Conservation (phyloP, 2,797 vertebrate species). For the Micrastur ruficollis region DNA sequence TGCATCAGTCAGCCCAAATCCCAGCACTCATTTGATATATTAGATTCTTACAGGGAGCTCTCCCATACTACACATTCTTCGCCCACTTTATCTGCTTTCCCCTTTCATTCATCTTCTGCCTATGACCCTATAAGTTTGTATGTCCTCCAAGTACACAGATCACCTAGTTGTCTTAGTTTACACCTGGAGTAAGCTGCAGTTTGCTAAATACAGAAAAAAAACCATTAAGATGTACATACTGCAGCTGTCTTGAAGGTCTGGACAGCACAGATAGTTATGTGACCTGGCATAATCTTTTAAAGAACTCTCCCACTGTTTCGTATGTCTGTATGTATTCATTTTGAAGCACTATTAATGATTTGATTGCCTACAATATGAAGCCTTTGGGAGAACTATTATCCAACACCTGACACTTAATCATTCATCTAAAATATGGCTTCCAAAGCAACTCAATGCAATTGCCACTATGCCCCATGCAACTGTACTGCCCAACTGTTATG, state of each 20-base stretch:
- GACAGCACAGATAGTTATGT: background rate
- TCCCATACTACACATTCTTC: background rate
- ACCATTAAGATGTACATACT: background rate
- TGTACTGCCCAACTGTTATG: background rate
- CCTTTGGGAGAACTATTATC: background rate
- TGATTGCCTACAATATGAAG: background rate
- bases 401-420: background rate
- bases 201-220: background rate
- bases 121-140: background rate
- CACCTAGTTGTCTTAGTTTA: background rate
- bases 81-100: background rate
- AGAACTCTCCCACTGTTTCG: background rate
- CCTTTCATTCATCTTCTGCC: background rate
- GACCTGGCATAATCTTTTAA: background rate
- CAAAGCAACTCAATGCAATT: background rate
- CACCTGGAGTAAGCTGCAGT: background rate
- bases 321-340: background rate
- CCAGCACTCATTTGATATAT: background rate
- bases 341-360: background rate
- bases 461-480: rapidly evolving
- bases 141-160: background rate
- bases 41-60: background rate
- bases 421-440: background rate
- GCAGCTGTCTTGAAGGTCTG: background rate
- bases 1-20: background rate